These are phyloP conservation scores for Tonatia bakeri DNA, from an alignment of 2,113 vertebrate genomes.

Conservation along the genomic window DNA sequence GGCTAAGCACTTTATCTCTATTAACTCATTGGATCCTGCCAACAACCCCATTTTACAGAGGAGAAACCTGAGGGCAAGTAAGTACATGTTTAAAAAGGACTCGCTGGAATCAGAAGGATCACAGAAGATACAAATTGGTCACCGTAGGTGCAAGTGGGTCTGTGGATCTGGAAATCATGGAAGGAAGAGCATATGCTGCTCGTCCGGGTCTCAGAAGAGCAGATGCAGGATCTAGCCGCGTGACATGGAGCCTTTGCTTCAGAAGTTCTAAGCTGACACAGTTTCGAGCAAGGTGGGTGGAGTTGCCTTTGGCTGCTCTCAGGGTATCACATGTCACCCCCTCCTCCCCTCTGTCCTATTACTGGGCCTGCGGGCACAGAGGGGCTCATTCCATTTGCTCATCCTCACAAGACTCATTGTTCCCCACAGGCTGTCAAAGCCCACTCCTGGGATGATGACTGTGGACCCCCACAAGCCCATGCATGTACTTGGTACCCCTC, in stretches of 20 bases:
- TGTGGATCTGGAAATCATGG: background rate
- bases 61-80: background rate
- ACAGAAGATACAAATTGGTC: background rate
- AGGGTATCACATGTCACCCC: background rate
- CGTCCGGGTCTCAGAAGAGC: background rate
- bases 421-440: background rate
- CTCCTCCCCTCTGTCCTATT: background rate
- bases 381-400: background rate
- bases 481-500: rapidly evolving
- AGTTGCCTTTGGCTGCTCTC: background rate
- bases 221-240: background rate
- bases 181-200: background rate
- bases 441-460: background rate
- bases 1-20: background rate
- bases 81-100: background rate
- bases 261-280: background rate
- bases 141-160: background rate
- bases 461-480: background rate
- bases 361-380: background rate
- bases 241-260: background rate
- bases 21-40: background rate
- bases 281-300: background rate
- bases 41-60: background rate
- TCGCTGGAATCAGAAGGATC: background rate
- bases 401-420: too few species aligned